Conservation (phyloP, 2,888 invertebrate species). For the Cylindroiulus punctatus region DNA sequence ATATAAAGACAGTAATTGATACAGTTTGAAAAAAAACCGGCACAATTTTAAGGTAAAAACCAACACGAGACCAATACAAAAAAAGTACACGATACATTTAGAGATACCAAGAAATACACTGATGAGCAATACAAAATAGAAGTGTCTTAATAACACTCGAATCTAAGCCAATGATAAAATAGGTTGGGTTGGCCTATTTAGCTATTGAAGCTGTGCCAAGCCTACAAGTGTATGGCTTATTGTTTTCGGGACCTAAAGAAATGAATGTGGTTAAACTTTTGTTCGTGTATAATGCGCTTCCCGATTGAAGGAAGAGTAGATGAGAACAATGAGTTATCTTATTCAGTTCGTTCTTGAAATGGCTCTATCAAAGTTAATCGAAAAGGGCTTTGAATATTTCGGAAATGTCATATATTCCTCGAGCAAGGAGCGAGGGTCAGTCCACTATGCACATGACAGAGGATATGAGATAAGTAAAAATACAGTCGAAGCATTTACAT, state of each 20-base stretch:
- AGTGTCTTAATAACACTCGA: not conserved
- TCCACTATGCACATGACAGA: not conserved
- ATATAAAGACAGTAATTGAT: not conserved
- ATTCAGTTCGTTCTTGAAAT: slow-evolving; percentile 13
- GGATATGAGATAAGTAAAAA: not conserved
- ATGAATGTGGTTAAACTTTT: slow-evolving; percentile 31
- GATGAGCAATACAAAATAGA: slow-evolving; percentile 45
- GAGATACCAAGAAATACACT: slow-evolving; percentile 37
- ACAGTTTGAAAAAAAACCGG: not conserved
- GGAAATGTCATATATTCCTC: slow-evolving; percentile 13
- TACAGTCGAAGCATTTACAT: not conserved
- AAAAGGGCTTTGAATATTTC: not conserved
- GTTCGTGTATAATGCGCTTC: not conserved
- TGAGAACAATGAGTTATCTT: not conserved
- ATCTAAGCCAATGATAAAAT: slow-evolving; percentile 43
- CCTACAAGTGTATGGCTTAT: not conserved
- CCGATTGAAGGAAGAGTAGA: not conserved
- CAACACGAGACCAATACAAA: slow-evolving; percentile 42
- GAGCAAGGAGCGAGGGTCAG: not conserved
- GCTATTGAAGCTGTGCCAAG: slow-evolving; percentile 36
- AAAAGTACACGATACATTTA: slow-evolving; percentile 20
- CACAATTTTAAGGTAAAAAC: slow-evolving; percentile 43
- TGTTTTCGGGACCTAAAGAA: slow-evolving; percentile 1
- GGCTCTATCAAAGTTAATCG: not conserved
- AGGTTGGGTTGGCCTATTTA: slow-evolving; percentile 34